Conservation (phyloP, 2,888 invertebrate species). For the Hipparchia semele region DNA sequence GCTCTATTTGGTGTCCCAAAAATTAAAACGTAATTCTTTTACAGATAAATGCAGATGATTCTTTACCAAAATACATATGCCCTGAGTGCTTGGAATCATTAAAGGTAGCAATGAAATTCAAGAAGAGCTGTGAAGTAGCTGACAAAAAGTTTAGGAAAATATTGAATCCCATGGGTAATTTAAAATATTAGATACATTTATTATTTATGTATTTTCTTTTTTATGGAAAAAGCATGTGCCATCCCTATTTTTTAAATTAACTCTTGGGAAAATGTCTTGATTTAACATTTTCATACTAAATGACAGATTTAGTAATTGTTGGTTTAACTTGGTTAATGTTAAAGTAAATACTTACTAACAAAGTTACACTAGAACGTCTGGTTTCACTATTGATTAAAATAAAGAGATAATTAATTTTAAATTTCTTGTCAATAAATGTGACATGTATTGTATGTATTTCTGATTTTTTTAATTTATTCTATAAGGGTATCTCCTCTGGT, state of each 20-base stretch:
- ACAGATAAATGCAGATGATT: constrained; percentile 69
- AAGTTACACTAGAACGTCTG: no score
- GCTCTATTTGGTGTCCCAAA: no score
- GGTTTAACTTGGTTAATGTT: no score
- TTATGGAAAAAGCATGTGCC: neutral
- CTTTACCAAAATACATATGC: constrained; percentile 74
- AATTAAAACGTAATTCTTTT: constrained; percentile 38
- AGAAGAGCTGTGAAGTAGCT: constrained; percentile 66
- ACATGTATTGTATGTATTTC: no score
- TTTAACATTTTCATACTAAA: no score
- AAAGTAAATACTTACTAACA: no score
- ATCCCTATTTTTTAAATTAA: no score
- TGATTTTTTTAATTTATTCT: constrained; percentile 32
- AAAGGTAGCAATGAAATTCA: constrained; percentile 65
- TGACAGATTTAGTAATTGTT: no score
- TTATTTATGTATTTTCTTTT: neutral
- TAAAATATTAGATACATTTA: neutral
- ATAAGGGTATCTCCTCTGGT: constrained; percentile 50
- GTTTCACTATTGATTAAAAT: no score
- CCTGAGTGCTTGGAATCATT: constrained; percentile 66
- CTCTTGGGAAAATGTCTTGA: no score
- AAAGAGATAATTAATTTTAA: no score
- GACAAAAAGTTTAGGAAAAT: constrained; percentile 71
- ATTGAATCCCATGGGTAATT: constrained; percentile 68
- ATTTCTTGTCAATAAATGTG: no score